Base-by-base conservation (phyloP, 1,140 invertebrate species). In the Augochlora pura region DNA sequence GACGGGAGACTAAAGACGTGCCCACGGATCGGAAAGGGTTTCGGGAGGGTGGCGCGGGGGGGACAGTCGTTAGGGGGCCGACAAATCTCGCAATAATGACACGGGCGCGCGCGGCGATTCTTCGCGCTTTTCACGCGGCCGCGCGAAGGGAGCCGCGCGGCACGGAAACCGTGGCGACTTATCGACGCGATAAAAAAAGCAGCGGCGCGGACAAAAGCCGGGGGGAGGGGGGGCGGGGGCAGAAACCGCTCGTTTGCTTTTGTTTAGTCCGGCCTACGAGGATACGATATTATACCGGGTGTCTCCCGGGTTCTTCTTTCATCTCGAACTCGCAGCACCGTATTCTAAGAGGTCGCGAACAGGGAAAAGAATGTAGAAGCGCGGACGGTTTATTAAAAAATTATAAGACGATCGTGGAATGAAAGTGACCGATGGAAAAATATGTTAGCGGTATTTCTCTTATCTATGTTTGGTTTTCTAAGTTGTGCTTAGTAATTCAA, bases 31-130 rank as follows among this genome's bases (percentile, higher is more conserved):
- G 69, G 4, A 68, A 52, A 21, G 16, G 49, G 49, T 14, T 52
- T 16, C 1, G 49, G 49, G 46, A 14, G n/a, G n/a, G n/a, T n/a
- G n/a, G n/a, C n/a, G 4, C 0, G 3, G 23, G 1, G 42, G 21
- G 52, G 52, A 7, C 57, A 39, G 71, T 84, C 57, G 67, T 84
- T 83, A 80, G 27, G 71, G 54, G 23, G 25, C 12, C 59, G 57
- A 59, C 77, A 46, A 85, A 81, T 84, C 65, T 76, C 59, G 54
- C 39, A 57, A 73, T 84, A 85, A 81, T 69, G 82, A 77, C 68
- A 75, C 14, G 46, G 46, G n/a, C n/a, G n/a, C n/a, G n/a, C 32
- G n/a, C 10, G 63, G 54, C n/a, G 77, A 83, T 54, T 67, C 67
- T 75, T 81, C 71, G n/a, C n/a, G 46, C 39, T 73, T 76, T 69